phyloP scores from a whole-genome alignment of 2,888 invertebrate genomes.

The Omphaloscelis lunosa region DNA sequence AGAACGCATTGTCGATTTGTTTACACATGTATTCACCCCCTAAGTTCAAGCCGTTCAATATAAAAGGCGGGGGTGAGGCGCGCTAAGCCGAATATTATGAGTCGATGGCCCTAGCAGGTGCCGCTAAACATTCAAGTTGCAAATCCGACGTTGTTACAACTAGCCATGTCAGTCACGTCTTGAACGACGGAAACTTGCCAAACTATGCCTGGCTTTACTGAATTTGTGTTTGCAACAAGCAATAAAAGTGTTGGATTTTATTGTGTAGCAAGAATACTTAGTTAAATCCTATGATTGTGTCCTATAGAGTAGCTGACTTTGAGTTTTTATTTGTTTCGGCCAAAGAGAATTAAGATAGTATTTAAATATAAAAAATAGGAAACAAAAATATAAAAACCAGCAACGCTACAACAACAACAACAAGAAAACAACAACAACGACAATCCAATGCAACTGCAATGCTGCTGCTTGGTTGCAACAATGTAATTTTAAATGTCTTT shows the following conservation, averaged over 20 bases:
- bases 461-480: too few species aligned
- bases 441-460: too few species aligned
- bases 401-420: too few species aligned
- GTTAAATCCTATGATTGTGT: neutral
- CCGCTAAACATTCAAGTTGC: constrained; percentile 87
- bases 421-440: too few species aligned
- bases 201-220: constrained; percentile 58
- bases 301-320: neutral
- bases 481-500: neutral
- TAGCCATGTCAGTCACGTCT: constrained; percentile 79
- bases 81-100: constrained; percentile 91
- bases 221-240: constrained; percentile 52
- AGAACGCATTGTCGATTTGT: constrained; percentile 68
- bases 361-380: neutral
- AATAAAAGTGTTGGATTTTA: constrained; percentile 35
- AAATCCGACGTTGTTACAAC: constrained; percentile 61
- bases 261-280: constrained; percentile 14
- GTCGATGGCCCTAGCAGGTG: constrained; percentile 88
- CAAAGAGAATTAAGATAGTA: neutral
- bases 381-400: too few species aligned
- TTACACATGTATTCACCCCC: constrained; percentile 72
- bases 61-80: constrained; percentile 72
- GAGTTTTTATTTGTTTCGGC: neutral
- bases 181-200: constrained; percentile 65
- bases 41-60: constrained; percentile 71